phyloP scores from a whole-genome alignment of 2,113 vertebrate species.

The Nibea coibor region DNA sequence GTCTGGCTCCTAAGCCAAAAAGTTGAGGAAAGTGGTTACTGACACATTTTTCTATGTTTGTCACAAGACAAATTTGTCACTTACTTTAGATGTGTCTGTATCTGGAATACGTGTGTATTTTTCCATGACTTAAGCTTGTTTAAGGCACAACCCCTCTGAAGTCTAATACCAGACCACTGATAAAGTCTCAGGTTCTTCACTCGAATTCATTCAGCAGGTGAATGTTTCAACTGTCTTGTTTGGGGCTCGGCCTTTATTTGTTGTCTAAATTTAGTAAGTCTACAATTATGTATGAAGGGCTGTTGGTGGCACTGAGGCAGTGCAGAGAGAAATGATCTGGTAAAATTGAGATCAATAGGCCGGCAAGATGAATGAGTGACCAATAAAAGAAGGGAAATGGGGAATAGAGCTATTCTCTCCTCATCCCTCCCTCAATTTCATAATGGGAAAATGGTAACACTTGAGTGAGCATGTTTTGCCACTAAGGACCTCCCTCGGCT shows the following conservation, averaged over 20 bases:
- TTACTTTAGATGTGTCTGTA: not conserved
- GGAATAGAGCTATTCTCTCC: slow-evolving; percentile 52
- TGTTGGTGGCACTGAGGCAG: slow-evolving; percentile 21
- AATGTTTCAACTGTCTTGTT: slow-evolving; percentile 5
- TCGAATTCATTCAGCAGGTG: not conserved
- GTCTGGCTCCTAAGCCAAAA: slow-evolving; percentile 40
- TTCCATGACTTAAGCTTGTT: not conserved
- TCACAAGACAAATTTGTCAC: not conserved
- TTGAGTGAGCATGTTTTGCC: slow-evolving; percentile 61
- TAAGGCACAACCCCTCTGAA: not conserved
- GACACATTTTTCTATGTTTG: slow-evolving; percentile 11
- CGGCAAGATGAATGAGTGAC: slow-evolving; percentile 51
- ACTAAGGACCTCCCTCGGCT: slow-evolving; percentile 40
- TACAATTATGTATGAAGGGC: slow-evolving; percentile 23
- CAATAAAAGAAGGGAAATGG: slow-evolving; percentile 58
- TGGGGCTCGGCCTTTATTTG: slow-evolving; percentile 25
- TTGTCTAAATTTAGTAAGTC: slow-evolving; percentile 33
- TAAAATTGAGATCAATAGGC: slow-evolving; percentile 62
- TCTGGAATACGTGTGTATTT: not conserved
- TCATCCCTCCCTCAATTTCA: slow-evolving; percentile 41
- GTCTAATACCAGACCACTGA: not conserved
- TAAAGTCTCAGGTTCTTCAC: not conserved
- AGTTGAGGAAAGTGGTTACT: slow-evolving; percentile 34
- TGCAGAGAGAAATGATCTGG: slow-evolving; percentile 25
- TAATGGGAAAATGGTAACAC: slow-evolving; percentile 75